Base-by-base conservation (phyloP, 1,140 invertebrate genomes). In the Scaptomyza hsui region DNA sequence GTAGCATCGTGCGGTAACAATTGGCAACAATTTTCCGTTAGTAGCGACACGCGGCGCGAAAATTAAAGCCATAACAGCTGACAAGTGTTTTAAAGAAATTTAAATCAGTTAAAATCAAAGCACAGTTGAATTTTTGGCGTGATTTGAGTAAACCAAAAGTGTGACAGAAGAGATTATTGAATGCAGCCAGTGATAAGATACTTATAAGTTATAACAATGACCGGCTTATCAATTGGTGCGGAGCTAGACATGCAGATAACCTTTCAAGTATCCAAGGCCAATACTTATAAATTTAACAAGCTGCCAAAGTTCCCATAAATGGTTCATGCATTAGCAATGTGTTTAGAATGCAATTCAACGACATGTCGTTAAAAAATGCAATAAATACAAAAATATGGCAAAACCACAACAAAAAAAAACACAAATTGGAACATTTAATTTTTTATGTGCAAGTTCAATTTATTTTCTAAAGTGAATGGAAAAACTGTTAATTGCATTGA, bases 121-220 rank as follows among this genome's bases (percentile, higher is more conserved):
- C n/a, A n/a, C n/a, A n/a, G n/a, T n/a, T n/a, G n/a, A n/a, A n/a
- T n/a, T n/a, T n/a, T n/a, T n/a, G n/a, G n/a, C n/a, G 7, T 32
- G 4, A 29, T 47, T 21, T 21, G 16, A 10, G 0, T 21, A 26
- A 41, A 12, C 15, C 15, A n/a, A 16, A 32, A 32, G 4, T 12
- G 6, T 57, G 61, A 15, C 16, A 35, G 24, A 10, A 29, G 15
- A 15, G 12, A 19, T 35, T 51, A 6, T 15, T 4, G 13, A 13
- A 3, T 60, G 44, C 19, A 60, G 18, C 29, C 15, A 6, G 2
- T 41, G 78, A 85, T 83, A 79, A 85, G 75, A 79, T 68, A 79
- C 19, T 1, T 2, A 21, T 1, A 21, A 21, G 4, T 2, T 21
- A 72, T 53, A 24, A n/a, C 29, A 26, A 45, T 26, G 7, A 7